phyloP scores from a whole-genome alignment of 2,113 vertebrate genomes.

The Chaenogobius annularis region DNA sequence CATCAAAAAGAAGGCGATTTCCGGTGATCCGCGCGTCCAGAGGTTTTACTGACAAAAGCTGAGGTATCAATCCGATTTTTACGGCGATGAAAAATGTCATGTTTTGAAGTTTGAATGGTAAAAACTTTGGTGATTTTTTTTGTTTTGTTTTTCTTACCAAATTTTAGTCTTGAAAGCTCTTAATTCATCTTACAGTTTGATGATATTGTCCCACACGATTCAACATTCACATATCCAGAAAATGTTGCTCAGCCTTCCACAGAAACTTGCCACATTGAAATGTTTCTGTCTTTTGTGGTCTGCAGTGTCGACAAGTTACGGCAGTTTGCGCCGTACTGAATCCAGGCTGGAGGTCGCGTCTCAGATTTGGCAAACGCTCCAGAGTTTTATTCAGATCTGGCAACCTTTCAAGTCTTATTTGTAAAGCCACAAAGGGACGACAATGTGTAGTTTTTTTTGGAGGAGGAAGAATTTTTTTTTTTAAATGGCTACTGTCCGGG shows the following conservation, averaged over 20 bases:
- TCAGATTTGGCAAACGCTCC: constrained; percentile 40
- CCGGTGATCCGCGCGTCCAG: constrained; percentile 69
- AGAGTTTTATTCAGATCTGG: not conserved
- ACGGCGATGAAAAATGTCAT: constrained; percentile 29
- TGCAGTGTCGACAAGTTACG: constrained; percentile 48
- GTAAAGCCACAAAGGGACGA: not conserved
- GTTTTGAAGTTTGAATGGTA: not conserved
- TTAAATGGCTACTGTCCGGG: constrained; percentile 80
- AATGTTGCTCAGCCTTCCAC: constrained; percentile 20
- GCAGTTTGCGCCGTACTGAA: constrained; percentile 44
- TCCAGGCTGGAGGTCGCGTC: constrained; percentile 9
- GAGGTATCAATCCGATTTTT: constrained; percentile 67
- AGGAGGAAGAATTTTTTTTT: not conserved
- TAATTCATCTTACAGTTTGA: not conserved
- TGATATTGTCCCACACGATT: not conserved
- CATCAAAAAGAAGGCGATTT: constrained; percentile 74
- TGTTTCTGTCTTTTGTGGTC: constrained; percentile 25
- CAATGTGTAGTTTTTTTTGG: not conserved
- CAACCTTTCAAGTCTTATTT: not conserved
- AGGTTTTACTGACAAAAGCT: constrained; percentile 70
- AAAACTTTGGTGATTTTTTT: constrained; percentile 67
- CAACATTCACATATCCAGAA: constrained; percentile 40
- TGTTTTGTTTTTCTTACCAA: constrained; percentile 30
- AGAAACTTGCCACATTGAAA: constrained; percentile 24
- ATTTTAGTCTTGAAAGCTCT: not conserved